A percentile compares a stretch with the other conserved stretches of the same genome.
Conservation (phyloP, 1,140 invertebrate genomes). For the Sarcophaga peregrina region DNA sequence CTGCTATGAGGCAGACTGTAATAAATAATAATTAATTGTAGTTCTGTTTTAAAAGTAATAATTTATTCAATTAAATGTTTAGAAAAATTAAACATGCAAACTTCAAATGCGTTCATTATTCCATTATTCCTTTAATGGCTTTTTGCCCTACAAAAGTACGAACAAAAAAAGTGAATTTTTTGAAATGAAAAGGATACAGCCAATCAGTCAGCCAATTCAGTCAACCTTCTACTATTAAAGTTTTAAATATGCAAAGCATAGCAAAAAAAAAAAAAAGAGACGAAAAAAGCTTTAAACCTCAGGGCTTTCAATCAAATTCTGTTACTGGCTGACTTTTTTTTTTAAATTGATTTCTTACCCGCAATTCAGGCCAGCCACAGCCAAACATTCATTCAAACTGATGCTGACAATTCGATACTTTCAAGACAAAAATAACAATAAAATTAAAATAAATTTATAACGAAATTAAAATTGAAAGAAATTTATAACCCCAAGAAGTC, state of each 20-base stretch:
- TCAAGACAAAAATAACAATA: background rate
- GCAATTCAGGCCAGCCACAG: too few relatives aligned
- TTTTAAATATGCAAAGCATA: background rate
- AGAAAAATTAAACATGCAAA: conserved; percentile 17
- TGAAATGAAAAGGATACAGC: conserved; percentile 14
- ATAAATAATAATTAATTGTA: conserved; percentile 37
- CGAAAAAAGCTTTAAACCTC: background rate
- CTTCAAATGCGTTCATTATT: background rate
- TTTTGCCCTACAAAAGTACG: too few relatives aligned
- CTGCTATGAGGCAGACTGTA: background rate
- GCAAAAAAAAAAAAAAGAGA: background rate
- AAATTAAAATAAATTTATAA: background rate
- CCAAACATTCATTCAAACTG: background rate
- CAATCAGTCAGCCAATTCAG: background rate
- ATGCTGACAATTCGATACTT: background rate
- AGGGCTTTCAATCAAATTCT: conserved; percentile 31
- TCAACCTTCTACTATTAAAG: background rate
- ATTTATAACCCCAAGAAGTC: background rate
- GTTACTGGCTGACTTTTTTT: background rate
- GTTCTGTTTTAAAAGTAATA: background rate
- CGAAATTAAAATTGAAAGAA: background rate
- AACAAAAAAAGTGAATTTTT: conserved; percentile 17
- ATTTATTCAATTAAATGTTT: background rate
- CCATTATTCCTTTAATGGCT: background rate
- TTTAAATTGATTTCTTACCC: too few relatives aligned